Percentiles rank a stretch among this genome's conserved stretches.
These are phyloP conservation scores for Belgica antarctica DNA, from an alignment of 2,888 invertebrate genomes.

Conservation along the genomic window DNA sequence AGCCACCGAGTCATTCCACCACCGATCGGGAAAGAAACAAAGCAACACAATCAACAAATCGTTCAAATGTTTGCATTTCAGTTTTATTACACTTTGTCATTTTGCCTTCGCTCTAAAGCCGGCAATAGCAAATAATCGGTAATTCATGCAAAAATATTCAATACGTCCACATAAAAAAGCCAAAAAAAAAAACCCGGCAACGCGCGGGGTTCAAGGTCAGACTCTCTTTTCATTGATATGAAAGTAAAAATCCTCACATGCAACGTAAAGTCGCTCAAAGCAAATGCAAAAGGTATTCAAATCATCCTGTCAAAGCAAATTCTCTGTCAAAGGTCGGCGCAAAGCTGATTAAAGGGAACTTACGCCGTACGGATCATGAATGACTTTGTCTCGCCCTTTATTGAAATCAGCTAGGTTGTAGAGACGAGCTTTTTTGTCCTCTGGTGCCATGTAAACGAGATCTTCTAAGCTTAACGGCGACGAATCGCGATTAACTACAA, in stretches of 20 bases:
- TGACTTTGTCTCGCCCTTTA: conserved; percentile 71
- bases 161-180: background rate
- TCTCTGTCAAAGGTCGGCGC: background rate
- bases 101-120: conserved; percentile 3
- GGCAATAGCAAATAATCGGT: background rate
- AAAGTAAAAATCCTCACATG: conserved; percentile 39
- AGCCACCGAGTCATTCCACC: background rate
- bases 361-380: conserved; percentile 89
- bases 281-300: conserved; percentile 36
- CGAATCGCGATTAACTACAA: background rate
- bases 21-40: background rate
- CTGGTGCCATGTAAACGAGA: conserved; percentile 62
- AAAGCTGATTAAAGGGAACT: conserved; percentile 50
- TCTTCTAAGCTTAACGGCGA: conserved; percentile 64
- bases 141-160: conserved; percentile 33
- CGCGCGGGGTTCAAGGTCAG: background rate
- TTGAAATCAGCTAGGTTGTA: conserved; percentile 79
- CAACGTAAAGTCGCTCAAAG: conserved; percentile 37
- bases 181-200: background rate
- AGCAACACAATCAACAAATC: conserved; percentile 21
- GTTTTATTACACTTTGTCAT: background rate
- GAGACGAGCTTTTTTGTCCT: conserved; percentile 65
- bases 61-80: background rate
- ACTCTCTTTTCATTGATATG: conserved; percentile 39
- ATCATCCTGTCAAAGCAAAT: conserved; percentile 18